Conservation (phyloP, 2,113 vertebrate genomes). For the Solenodon paradoxus region DNA sequence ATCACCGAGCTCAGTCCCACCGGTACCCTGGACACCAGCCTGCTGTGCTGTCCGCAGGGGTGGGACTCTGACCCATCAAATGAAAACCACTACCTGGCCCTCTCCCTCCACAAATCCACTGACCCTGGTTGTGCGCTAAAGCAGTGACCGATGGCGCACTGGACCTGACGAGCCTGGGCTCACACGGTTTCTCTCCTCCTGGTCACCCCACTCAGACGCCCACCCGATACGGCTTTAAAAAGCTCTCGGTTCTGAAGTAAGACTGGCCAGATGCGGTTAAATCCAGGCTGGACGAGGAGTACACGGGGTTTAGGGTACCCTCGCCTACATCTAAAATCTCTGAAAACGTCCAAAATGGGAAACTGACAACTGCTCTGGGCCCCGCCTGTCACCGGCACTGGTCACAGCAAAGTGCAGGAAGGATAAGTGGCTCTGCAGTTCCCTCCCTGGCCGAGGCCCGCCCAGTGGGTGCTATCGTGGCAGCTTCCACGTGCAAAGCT, state of each 20-base stretch:
- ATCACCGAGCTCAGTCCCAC: background rate
- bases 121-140: background rate
- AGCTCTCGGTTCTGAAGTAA: background rate
- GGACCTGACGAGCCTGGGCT: background rate
- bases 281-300: background rate
- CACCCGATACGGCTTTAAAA: background rate
- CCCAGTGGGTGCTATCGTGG: background rate
- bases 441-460: background rate
- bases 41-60: background rate
- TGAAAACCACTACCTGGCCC: rapidly evolving
- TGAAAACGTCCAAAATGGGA: background rate
- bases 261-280: background rate
- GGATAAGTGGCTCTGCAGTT: background rate
- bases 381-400: background rate
- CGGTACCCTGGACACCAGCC: no score
- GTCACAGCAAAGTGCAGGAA: background rate
- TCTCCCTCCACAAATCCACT: background rate
- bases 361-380: background rate
- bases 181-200: background rate
- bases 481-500: background rate
- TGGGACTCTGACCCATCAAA: background rate
- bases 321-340: background rate
- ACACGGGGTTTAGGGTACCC: background rate
- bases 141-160: background rate
- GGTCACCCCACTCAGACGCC: background rate